Conservation (phyloP, 2,888 invertebrate species). For the Punctoribates punctum region DNA sequence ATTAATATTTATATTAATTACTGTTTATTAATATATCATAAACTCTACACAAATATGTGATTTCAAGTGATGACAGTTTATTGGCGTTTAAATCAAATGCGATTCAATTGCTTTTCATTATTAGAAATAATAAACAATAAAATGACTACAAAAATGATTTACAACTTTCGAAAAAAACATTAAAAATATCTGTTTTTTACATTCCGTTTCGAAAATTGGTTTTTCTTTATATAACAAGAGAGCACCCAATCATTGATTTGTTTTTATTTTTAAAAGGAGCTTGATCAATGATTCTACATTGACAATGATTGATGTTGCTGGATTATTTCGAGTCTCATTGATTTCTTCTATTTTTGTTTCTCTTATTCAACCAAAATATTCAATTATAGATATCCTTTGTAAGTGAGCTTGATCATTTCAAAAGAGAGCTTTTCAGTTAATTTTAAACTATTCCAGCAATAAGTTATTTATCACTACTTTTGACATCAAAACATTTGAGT, state of each 20-base stretch:
- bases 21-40: not conserved
- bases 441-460: no score
- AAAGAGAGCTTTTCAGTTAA: no score
- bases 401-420: no score
- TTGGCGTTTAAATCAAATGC: not conserved
- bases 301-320: no score
- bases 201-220: not conserved
- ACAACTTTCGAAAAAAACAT: not conserved
- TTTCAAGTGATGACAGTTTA: not conserved
- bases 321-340: no score
- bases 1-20: not conserved
- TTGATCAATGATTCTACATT: no score
- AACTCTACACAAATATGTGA: not conserved
- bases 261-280: not conserved
- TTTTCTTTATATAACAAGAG: not conserved
- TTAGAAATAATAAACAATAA: not conserved
- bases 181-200: not conserved
- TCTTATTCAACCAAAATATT: no score
- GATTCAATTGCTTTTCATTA: not conserved
- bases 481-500: no score
- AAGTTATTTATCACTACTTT: no score
- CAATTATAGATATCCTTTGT: no score
- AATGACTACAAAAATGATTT: conserved; percentile 17
- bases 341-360: no score
- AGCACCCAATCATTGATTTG: not conserved